phyloP scores from a whole-genome alignment of 2,113 vertebrate species.

The Pygoscelis adeliae region DNA sequence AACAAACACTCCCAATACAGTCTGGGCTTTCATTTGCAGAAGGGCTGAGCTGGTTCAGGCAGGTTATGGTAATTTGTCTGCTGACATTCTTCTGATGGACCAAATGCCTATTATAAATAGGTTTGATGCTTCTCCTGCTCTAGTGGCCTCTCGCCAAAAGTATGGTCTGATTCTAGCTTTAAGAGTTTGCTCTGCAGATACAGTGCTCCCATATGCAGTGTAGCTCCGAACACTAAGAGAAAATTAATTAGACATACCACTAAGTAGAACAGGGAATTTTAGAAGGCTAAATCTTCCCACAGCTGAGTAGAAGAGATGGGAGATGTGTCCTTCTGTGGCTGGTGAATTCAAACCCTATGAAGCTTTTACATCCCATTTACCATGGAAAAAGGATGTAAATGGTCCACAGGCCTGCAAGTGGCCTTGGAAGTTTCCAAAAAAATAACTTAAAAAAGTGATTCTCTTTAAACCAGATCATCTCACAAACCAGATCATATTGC shows the following conservation, averaged over 20 bases:
- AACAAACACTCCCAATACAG: constrained; percentile 37
- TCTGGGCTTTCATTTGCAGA: constrained; percentile 11
- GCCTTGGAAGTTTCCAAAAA: neutral
- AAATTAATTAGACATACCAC: neutral
- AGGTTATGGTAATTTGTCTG: constrained; percentile 34
- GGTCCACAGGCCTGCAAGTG: neutral
- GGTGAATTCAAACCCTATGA: neutral
- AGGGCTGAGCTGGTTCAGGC: constrained; percentile 26
- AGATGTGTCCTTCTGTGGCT: neutral
- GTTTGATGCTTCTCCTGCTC: neutral
- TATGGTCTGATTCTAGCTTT: neutral
- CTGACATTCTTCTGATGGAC: constrained; percentile 47
- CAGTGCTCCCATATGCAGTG: neutral
- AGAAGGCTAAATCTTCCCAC: neutral
- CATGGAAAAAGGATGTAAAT: neutral
- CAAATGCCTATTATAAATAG: constrained; percentile 37
- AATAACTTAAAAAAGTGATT: neutral
- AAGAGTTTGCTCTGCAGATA: neutral
- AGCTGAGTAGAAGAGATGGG: neutral
- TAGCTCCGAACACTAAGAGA: neutral
- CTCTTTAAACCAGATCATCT: neutral
- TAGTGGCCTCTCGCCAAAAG: neutral
- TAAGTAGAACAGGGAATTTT: neutral
- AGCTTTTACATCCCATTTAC: neutral
- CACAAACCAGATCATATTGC: neutral